Evolutionary conservation across 2,797 vertebrate genomes (phyloP).

Genomic region (Lutjanus argentimaculatus): DNA sequence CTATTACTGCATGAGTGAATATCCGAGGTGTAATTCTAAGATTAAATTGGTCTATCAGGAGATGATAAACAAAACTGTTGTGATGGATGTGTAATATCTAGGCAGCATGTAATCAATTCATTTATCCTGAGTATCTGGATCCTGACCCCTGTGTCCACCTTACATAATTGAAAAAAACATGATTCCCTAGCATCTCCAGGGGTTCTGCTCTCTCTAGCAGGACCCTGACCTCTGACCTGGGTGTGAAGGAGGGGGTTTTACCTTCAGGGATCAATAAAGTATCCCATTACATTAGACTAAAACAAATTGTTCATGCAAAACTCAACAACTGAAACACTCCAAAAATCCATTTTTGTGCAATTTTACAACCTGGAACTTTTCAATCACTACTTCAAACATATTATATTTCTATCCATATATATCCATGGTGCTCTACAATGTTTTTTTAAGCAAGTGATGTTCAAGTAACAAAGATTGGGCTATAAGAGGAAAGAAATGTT

Average conservation of each 20-base stretch:
- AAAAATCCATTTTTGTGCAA: not conserved
- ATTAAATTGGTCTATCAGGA: not conserved
- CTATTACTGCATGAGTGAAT: not conserved
- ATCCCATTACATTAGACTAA: slow-evolving; percentile 33
- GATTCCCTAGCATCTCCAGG: slow-evolving; percentile 16
- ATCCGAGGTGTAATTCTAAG: not conserved
- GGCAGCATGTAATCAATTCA: not conserved
- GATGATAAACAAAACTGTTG: not conserved
- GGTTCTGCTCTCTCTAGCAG: slow-evolving; percentile 22
- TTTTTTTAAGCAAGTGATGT: not conserved
- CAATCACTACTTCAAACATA: not conserved
- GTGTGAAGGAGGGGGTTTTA: slow-evolving; percentile 16
- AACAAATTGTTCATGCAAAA: slow-evolving; percentile 2
- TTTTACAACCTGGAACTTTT: not conserved
- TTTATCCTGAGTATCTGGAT: slow-evolving; percentile 18
- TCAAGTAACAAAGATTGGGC: not conserved
- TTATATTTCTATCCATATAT: not conserved
- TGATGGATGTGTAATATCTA: not conserved
- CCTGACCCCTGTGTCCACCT: not conserved
- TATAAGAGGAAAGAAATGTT: not conserved
- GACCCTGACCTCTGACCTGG: slow-evolving; percentile 56
- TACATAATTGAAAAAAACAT: slow-evolving; percentile 24
- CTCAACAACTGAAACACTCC: not conserved
- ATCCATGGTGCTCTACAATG: too few relatives aligned
- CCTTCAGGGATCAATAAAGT: slow-evolving; percentile 46